Base-by-base conservation (phyloP, 2,113 vertebrate genomes). In the Scatophagus argus region DNA sequence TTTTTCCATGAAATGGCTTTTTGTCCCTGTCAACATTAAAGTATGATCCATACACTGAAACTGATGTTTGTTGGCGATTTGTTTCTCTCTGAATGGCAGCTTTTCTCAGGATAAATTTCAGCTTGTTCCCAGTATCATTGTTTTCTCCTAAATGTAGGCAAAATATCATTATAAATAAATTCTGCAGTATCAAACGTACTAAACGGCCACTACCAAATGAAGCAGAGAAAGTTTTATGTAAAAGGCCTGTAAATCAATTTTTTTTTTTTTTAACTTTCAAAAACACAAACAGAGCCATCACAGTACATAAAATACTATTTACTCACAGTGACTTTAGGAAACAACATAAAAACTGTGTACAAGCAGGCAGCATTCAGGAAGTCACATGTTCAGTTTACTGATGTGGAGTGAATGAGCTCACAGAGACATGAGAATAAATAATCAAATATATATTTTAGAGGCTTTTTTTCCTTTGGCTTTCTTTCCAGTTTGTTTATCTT, bases 1-100 rank as follows among this genome's bases (percentile, higher is more conserved):
- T 72, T 77, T 93, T 91, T 91, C 84, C 90, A 93, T 94, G 73
- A 92, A 93, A 91, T 91, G 76, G 93, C 93, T 94, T 87, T 75
- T 76, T 65, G 62, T 67, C 75, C 71, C 71, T 59, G 25, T 86
- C 78, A 70, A 88, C 63, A 93, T 92, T 93, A 94, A 94, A 94
- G 81, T 39, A 68, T 60, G 62, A 61, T 69, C 80, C 44, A 41
- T 9, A 80, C 21, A 38, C 41, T 79, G 19, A 74, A 59, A 34
- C 41, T n/a, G 16, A 34, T 27, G n/a, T 58, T 32, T 66, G 2
- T 16, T n/a, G n/a, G n/a, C n/a, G 51, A 43, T 71, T 41, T 49
- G 34, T 54, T 77, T 47, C 44, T 39, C 3, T 7, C 32, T n/a
- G 12, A 51, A n/a, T 19, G 6, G 8, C 17, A 11, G 6, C 51